Conservation (phyloP, 1,140 invertebrate species). For the Bombus vancouverensis region DNA sequence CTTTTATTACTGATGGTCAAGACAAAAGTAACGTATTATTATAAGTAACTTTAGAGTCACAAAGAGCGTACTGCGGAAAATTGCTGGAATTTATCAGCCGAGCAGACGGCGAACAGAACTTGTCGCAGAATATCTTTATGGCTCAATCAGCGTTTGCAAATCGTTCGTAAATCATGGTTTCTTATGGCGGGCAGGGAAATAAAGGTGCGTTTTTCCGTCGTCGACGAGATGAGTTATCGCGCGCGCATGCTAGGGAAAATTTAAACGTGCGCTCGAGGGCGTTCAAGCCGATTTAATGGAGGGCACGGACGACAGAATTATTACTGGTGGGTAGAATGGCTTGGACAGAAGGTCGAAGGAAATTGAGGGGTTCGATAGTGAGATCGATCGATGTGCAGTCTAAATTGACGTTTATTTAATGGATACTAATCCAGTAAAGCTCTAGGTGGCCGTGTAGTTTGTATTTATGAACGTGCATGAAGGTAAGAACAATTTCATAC, state of each 20-base stretch:
- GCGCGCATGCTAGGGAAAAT: background rate
- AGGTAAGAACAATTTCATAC: background rate
- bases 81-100: background rate
- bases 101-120: background rate
- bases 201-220: background rate
- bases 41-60: background rate
- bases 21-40: background rate
- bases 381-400: background rate
- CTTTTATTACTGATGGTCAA: background rate
- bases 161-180: conserved; percentile 9
- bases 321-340: background rate
- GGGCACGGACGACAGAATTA: background rate
- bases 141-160: background rate
- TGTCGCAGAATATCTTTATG: background rate
- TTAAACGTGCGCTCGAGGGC: background rate
- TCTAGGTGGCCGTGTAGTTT: background rate
- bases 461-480: too few relatives aligned
- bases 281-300: background rate
- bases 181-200: background rate
- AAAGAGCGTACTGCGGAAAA: too few relatives aligned
- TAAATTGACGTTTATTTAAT: conserved; percentile 11
- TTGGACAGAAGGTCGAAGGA: background rate
- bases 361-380: conserved; percentile 3
- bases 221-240: conserved; percentile 6
- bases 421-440: background rate